Base-by-base conservation (phyloP, 2,113 vertebrate species). In the Hassar affinis region DNA sequence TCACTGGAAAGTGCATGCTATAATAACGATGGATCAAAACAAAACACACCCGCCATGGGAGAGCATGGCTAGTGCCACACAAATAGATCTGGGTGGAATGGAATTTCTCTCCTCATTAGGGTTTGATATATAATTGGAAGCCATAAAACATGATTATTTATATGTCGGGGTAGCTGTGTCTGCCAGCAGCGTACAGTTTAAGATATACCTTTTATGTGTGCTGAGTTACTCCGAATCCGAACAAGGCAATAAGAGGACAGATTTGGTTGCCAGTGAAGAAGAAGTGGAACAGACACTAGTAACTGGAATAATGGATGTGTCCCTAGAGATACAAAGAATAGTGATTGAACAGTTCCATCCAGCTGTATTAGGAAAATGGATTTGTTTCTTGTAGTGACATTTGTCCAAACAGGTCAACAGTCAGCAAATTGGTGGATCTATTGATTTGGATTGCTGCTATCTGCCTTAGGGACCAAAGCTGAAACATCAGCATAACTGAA, bases 11-110 rank as follows among this genome's bases (percentile, higher is more conserved):
- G 52, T 38, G 12, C 15, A 38, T 35, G 57, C 69, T 75, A 38
- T 83, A 64, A 83, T 83, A 76, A 61, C 3, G 56, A 61, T 14
- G n/a, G 38, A 57, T 82, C 80, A 75, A 82, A 82, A 82, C 80
- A 75, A 69, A 68, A 82, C 80, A 72, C 80, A 45, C 80, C 80
- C 69, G 20, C 2, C 14, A 51, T 47, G 27, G 33, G 68, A 25
- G 27, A 75, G 15, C n/a, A 82, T 14, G 9, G 45, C 54, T 35
- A 45, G 35, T 74, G 68, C 52, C 80, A 82, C 80, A 82, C 80
- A 51, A 45, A 75, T 25, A 6, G 51, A 81, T 72, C 68, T 33
- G 17, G 20, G 27, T 5, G 42, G 30, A 52, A n/a, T 51, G 14
- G 62, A 42, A 35, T 38, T 66, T 68, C 51, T 27, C 66, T 42